A percentile compares a stretch with the other conserved stretches of the same genome.
Evolutionary conservation across 2,797 vertebrate genomes (phyloP).

Genomic region (Orestias chungarensis): DNA sequence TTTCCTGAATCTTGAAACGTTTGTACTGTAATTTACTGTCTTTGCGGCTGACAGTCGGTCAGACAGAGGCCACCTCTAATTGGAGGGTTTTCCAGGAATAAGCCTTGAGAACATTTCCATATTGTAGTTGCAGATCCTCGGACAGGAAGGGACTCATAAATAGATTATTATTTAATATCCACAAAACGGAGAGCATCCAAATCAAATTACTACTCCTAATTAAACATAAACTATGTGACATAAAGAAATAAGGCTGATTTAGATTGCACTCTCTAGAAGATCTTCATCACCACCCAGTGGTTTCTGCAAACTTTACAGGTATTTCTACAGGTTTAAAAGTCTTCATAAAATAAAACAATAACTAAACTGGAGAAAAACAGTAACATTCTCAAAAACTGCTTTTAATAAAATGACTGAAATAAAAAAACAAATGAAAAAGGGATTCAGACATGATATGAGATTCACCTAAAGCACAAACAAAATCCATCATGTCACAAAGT

Average conservation of each 20-base stretch:
- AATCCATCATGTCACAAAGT: not conserved
- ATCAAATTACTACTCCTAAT: not conserved
- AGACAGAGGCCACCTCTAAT: slow-evolving; percentile 58
- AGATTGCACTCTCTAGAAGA: not conserved
- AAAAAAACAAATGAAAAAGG: not conserved
- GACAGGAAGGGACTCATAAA: slow-evolving; percentile 4
- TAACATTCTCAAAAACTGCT: not conserved
- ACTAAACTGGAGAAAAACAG: not conserved
- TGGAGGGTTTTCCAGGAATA: slow-evolving; percentile 54
- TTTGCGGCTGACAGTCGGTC: slow-evolving; percentile 45
- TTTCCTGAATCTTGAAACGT: slow-evolving; percentile 30
- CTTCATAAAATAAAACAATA: not conserved
- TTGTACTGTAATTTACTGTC: slow-evolving; percentile 37
- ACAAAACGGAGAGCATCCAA: not conserved
- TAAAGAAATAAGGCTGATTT: not conserved
- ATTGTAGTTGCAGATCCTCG: slow-evolving; percentile 15
- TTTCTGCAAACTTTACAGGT: not conserved
- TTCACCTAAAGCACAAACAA: not conserved
- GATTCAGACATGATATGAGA: not conserved
- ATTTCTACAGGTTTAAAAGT: not conserved
- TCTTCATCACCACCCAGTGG: slow-evolving; percentile 55
- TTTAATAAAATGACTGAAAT: not conserved
- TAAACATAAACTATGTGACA: not conserved
- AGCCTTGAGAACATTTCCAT: slow-evolving; percentile 16
- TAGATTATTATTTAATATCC: not conserved